Evolutionary conservation across 2,888 invertebrate species (phyloP).

Genomic region (Caradrina kadenii): DNA sequence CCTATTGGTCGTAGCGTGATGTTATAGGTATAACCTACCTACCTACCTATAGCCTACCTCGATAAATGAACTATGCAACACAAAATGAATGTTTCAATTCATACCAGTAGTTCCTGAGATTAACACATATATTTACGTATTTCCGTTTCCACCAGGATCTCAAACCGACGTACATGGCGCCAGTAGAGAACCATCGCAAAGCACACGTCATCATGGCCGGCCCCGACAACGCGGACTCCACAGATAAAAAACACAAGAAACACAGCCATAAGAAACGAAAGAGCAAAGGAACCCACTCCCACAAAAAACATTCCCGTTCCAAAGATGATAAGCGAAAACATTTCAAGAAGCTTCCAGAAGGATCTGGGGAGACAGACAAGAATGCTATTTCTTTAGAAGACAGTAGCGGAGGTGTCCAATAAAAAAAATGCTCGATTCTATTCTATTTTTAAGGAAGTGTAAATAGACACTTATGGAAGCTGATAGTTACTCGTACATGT

Average conservation of each 20-base stretch:
- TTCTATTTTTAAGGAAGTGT: too few species aligned
- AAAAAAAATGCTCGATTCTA: background rate
- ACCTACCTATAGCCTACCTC: too few species aligned
- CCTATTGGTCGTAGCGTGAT: too few species aligned
- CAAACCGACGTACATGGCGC: constrained; percentile 81
- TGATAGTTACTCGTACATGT: too few species aligned
- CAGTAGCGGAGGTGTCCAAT: constrained; percentile 62
- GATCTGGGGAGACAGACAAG: constrained; percentile 76
- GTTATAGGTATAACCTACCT: too few species aligned
- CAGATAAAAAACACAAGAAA: constrained; percentile 74
- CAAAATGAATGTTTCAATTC: too few species aligned
- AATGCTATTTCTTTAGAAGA: constrained; percentile 79
- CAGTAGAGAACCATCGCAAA: constrained; percentile 75
- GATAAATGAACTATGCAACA: too few species aligned
- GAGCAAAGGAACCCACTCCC: constrained; percentile 57
- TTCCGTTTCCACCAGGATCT: constrained; percentile 80
- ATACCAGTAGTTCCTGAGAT: too few species aligned
- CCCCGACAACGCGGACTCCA: constrained; percentile 61
- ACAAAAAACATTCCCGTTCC: constrained; percentile 74
- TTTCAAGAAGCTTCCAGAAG: constrained; percentile 65
- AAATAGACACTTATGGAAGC: too few species aligned
- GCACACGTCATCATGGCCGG: constrained; percentile 44
- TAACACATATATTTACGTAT: too few species aligned
- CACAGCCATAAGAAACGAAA: constrained; percentile 75
- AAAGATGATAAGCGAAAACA: constrained; percentile 76